Base-by-base conservation (phyloP, 64 coral and sea anemone species). In the Cladopsammia gracilis region DNA sequence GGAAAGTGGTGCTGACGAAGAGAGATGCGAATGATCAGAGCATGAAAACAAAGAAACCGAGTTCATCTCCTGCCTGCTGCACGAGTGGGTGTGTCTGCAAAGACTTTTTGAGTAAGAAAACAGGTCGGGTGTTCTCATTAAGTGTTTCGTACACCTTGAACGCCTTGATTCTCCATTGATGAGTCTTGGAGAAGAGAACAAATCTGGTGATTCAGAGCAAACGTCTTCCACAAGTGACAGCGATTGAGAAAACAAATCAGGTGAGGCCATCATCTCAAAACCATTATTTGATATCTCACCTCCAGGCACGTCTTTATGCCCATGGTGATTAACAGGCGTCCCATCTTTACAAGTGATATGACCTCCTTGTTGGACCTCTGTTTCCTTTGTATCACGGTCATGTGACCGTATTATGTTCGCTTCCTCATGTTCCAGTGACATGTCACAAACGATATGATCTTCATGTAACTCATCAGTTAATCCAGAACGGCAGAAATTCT, bases 171-270 rank as follows among this genome's bases (percentile, higher is more conserved):
- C 43, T 19, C 4, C 42, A 5, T 47, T 7, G 8, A 20, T 0
- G 15, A 62, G 34, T 47, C 25, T 47, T 82, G 57, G 58, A 64
- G 58, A 64, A 4, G 14, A 19, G 11, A n/a, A 82, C 1, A 82
- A 24, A 47, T 82, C 57, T 16, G 58, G 25, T 47, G 78, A 48
- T 16, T 62, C 34, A 20, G 78, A 82, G 8, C 6, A 9, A 82
- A 34, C 18, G 48, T 47, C 78, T 45, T 82, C 59, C 59, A 47
- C 7, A 8, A 16, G 7, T 44, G 58, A 82, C 16, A 46, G 16
- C 16, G 78, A 82, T 34, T 82, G 78, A n/a, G 78, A 64, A 45
- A 82, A 82, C 16, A 82, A 64, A 46, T 62, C 0, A 47, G 78
- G 78, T 10, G 78, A 64, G 25, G 57, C 1, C 12, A 79, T 48